Evolutionary conservation across 2,888 invertebrate species (phyloP), one percentile per base, ranked within the genome.

Genomic region (Eupithecia pulchellata): DNA sequence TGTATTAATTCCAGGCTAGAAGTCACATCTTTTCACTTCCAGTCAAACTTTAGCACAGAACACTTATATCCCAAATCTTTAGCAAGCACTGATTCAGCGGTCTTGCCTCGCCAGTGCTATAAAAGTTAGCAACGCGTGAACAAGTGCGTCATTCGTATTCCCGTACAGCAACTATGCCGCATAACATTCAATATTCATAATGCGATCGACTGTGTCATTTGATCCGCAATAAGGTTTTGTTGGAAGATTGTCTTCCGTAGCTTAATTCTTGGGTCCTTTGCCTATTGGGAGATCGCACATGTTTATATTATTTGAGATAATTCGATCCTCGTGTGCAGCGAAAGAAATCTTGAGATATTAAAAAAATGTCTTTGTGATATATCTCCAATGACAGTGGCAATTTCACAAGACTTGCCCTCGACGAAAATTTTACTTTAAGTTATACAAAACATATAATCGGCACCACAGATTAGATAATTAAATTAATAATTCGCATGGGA

Each of bases 71-170:
- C 27, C 13, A 11, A 30, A 9, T 60, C 8, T n/a, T 60, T n/a
- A 60, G 0, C 5, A 4, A 20, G 27, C 2, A 68, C 25, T 55
- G 32, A 55, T 5, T 34, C 29, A 68, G 55, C 65, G 14, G 27
- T 29, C 17, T 6, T 62, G 1, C 9, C 11, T 47, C 8, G 62
- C 62, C 65, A 63, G 30, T 29, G 62, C 65, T 65, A 20, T 62
- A 71, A 66, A 72, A 62, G 62, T 73, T 66, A 76, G 58, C 67
- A 71, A 71, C 47, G 71, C 69, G 69, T 64, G 68, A 71, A 69
- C 65, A 61, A 69, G 58, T 66, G 52, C 52, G 66, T 67, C 68
- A 65, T 72, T 72, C 63, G 68, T 74, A 74, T 76, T 71, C 76
- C 65, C 71, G 66, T 62, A 47, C 52, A 64, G 63, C 67, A 71